Conservation (phyloP, 2,888 invertebrate species). For the Mesochorus sp. region DNA sequence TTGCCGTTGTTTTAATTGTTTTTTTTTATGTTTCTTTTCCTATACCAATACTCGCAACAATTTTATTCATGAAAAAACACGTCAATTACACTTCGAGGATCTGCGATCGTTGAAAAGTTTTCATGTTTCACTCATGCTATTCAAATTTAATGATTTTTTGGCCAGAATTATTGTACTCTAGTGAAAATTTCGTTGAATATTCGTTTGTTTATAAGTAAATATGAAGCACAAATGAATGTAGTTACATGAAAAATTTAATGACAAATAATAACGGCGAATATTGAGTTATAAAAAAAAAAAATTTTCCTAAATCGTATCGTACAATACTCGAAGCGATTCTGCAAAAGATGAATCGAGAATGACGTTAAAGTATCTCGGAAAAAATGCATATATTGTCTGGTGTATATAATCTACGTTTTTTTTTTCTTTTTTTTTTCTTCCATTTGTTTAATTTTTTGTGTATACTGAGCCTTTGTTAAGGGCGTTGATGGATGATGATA, state of each 20-base stretch:
- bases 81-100: slow-evolving; percentile 62
- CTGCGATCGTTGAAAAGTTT: background rate
- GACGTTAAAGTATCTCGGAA: slow-evolving; percentile 24
- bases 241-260: slow-evolving; percentile 20
- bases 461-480: slow-evolving; percentile 38
- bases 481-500: slow-evolving; percentile 59
- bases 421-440: slow-evolving; percentile 11
- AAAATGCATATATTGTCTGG: slow-evolving; percentile 65
- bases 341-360: background rate
- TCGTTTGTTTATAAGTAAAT: background rate
- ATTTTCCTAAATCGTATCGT: slow-evolving; percentile 17
- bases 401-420: slow-evolving; percentile 20
- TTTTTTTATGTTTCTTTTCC: slow-evolving; percentile 18
- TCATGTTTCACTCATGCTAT: background rate
- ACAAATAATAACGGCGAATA: slow-evolving; percentile 23
- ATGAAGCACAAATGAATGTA: slow-evolving; percentile 26
- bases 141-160: background rate
- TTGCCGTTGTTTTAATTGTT: slow-evolving; percentile 67
- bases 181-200: slow-evolving; percentile 10
- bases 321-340: slow-evolving; percentile 19
- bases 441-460: slow-evolving; percentile 15
- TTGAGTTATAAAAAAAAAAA: slow-evolving; percentile 9
- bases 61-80: slow-evolving; percentile 59
- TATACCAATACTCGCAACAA: slow-evolving; percentile 57
- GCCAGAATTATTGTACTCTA: slow-evolving; percentile 38